Conservation (phyloP, 2,888 invertebrate species). For the Aporophyla lueneburgensis region DNA sequence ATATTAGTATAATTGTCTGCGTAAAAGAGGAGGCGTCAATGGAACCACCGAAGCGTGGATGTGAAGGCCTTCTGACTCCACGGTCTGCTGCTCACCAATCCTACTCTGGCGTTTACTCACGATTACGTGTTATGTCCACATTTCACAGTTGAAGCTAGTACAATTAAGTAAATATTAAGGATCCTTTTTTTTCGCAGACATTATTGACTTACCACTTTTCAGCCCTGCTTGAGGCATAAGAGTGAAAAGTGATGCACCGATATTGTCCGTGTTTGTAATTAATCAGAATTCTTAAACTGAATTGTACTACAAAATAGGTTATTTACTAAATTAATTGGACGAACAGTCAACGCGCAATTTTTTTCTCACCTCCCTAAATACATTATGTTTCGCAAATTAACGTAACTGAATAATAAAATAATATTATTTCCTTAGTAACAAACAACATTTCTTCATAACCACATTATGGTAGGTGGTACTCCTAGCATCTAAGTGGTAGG, state of each 20-base stretch:
- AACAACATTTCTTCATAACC: background rate
- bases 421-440: constrained; percentile 7
- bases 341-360: background rate
- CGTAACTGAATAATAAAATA: background rate
- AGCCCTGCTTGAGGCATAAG: no score
- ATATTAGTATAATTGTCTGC: constrained; percentile 57
- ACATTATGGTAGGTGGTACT: background rate
- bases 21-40: constrained; percentile 78
- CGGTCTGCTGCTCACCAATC: constrained; percentile 82
- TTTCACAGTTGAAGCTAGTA: constrained; percentile 32
- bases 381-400: background rate
- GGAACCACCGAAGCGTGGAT: constrained; percentile 72
- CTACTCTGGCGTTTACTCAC: constrained; percentile 50
- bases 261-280: no score
- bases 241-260: no score
- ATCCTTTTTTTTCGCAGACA: no score
- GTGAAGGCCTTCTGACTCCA: constrained; percentile 74
- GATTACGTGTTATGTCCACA: constrained; percentile 39
- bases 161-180: background rate
- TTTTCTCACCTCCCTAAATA: background rate
- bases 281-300: background rate
- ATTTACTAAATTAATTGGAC: background rate
- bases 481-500: background rate
- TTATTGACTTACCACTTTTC: no score
- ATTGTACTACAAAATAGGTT: background rate